These are phyloP conservation scores for Eulithis testata DNA, from an alignment of 2,888 invertebrate genomes.

Conservation along the genomic window DNA sequence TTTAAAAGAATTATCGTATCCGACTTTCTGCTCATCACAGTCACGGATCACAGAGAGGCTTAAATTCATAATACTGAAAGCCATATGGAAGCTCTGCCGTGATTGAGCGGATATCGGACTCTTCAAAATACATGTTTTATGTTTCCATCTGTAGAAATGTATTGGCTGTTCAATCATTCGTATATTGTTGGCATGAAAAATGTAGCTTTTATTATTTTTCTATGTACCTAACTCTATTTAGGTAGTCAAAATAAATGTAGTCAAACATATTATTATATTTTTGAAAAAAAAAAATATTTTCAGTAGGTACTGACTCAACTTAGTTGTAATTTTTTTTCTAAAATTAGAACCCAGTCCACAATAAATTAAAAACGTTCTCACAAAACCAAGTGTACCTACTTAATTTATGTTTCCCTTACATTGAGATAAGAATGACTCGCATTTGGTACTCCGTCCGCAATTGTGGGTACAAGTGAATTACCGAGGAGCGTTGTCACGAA, in stretches of 20 bases:
- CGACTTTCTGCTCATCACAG: conserved; percentile 12
- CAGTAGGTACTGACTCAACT: no score
- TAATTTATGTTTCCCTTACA: conserved; percentile 27
- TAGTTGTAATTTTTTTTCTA: no score
- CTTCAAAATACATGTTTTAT: conserved; percentile 25
- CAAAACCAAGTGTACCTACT: conserved; percentile 6
- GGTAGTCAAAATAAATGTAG: no score
- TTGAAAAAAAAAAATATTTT: no score
- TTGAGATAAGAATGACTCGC: conserved; percentile 30
- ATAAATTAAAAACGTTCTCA: conserved; percentile 5
- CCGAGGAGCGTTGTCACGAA: conserved; percentile 72
- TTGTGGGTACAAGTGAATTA: conserved; percentile 55
- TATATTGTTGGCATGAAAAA: neutral
- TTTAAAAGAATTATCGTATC: neutral
- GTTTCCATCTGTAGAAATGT: conserved; percentile 17
- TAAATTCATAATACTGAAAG: conserved; percentile 25
- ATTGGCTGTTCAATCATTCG: conserved; percentile 10
- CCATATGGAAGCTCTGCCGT: conserved; percentile 19
- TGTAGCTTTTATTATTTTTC: neutral
- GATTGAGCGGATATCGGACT: conserved; percentile 23
- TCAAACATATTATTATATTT: no score
- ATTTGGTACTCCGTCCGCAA: conserved; percentile 31
- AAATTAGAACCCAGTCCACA: no score
- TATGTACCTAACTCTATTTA: neutral
- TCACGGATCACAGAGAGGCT: conserved; percentile 17